Evolutionary conservation across 2,797 vertebrate species (phyloP), one percentile per base, ranked within the genome.

Genomic region (Clamator glandarius): DNA sequence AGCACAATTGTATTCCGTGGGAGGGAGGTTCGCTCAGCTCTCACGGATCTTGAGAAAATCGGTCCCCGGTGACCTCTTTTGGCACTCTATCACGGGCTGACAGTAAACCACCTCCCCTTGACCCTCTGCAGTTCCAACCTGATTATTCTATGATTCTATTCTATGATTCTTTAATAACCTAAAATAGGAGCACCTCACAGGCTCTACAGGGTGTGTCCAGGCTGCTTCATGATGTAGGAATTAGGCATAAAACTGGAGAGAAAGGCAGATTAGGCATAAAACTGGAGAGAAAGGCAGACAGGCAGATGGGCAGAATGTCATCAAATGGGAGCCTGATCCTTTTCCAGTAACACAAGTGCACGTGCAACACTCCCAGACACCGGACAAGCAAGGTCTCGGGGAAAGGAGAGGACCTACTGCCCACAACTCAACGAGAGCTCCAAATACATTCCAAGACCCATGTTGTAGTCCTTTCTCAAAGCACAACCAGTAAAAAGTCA

Each of bases 331-430:
- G 5, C 5, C 46, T 33, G 29, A 39, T 3, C 20, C 33, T 14
- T 72, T n/a, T 12, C 19, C 61, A 35, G 68, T n/a, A 68, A 63
- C 8, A 19, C 12, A 50, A 31, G 16, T 1, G 12, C 72, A 11
- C n/a, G 46, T 87, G 9, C 36, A 31, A 20, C 0, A 0, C 6
- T 86, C 24, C 42, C 51, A 69, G 58, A 67, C 58, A 20, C 5
- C 0, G 0, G 33, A 11, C 9, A 48, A 48, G 8, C 12, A 35
- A 69, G 23, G 9, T 41, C 8, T 80, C 11, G 42, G 18, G 46
- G 29, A 72, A 81, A 66, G 29, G 15, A 79, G 13, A 70, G 7
- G 24, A 62, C 58, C 52, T 35, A 31, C 7, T 55, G 42, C 46
- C 75, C 2, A 2, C 12, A 66, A 4, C 20, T 17, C 75, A 63